phyloP scores from a whole-genome alignment of 2,797 vertebrate species.

The Agapornis canus region DNA sequence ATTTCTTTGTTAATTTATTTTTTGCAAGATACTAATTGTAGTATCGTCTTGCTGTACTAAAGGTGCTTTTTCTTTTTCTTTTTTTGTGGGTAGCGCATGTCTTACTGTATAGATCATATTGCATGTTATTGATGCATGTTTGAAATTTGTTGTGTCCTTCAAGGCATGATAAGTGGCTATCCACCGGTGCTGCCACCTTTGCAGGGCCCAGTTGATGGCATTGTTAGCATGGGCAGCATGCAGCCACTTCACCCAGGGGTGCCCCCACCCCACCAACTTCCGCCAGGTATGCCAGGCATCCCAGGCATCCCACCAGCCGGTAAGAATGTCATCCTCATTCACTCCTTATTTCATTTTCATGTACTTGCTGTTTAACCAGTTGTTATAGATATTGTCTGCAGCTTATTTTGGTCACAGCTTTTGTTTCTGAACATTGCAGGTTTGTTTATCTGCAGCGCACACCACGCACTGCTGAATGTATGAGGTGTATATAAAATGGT shows the following conservation, averaged over 20 bases:
- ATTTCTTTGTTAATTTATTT: slow-evolving; percentile 59
- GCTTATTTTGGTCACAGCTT: slow-evolving; percentile 47
- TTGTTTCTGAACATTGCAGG: background rate
- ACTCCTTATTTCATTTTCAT: slow-evolving; percentile 84
- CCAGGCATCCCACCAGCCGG: slow-evolving; percentile 89
- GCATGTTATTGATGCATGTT: slow-evolving; percentile 96
- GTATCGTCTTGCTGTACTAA: slow-evolving; percentile 76
- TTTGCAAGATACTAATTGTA: slow-evolving; percentile 80
- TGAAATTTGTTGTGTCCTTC: slow-evolving; percentile 92
- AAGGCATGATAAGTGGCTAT: slow-evolving; percentile 94
- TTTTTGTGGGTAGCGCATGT: slow-evolving; percentile 78
- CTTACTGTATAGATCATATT: slow-evolving; percentile 78
- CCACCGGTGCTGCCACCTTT: slow-evolving; percentile 88
- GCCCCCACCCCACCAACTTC: slow-evolving; percentile 88
- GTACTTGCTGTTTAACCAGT: slow-evolving; percentile 76
- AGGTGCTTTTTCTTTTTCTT: slow-evolving; percentile 36
- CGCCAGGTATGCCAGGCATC: slow-evolving; percentile 86
- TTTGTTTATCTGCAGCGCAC: background rate
- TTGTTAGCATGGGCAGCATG: slow-evolving; percentile 94
- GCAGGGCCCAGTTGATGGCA: slow-evolving; percentile 89
- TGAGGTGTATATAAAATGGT: background rate
- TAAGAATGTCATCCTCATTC: slow-evolving; percentile 89
- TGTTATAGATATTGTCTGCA: slow-evolving; percentile 83
- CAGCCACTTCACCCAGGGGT: slow-evolving; percentile 91
- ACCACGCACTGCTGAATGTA: background rate